Conservation (phyloP, 2,113 vertebrate genomes). For the Ailuropoda melanoleuca region DNA sequence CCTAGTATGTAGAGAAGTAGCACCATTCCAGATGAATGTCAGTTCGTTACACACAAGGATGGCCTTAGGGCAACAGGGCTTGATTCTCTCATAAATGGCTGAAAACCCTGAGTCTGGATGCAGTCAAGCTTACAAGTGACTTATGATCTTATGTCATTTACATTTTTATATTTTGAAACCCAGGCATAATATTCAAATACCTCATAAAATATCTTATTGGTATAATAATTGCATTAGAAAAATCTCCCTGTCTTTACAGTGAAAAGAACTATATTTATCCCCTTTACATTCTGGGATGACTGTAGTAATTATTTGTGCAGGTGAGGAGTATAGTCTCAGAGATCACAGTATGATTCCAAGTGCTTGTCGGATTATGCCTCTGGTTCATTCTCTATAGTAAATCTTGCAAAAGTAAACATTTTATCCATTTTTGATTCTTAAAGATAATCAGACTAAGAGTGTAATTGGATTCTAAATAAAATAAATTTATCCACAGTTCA, state of each 20-base stretch:
- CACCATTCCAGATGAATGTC: background rate
- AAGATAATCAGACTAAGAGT: background rate
- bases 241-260: background rate
- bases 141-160: background rate
- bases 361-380: background rate
- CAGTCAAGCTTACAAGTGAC: background rate
- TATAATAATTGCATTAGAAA: constrained; percentile 8
- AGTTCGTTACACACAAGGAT: background rate
- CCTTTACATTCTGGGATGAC: background rate
- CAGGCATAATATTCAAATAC: background rate
- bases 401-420: background rate
- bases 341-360: background rate
- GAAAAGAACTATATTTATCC: background rate
- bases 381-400: background rate
- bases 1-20: too few species aligned
- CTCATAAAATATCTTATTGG: background rate
- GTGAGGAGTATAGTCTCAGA: background rate
- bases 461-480: background rate
- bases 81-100: background rate
- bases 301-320: background rate
- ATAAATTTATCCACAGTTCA: background rate
- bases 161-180: constrained; percentile 2
- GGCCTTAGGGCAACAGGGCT: background rate
- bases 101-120: background rate
- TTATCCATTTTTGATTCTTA: background rate